A percentile compares a stretch with the other conserved stretches of the same genome.
Evolutionary conservation across 2,113 vertebrate genomes (phyloP).

Genomic region (Sturnira hondurensis): DNA sequence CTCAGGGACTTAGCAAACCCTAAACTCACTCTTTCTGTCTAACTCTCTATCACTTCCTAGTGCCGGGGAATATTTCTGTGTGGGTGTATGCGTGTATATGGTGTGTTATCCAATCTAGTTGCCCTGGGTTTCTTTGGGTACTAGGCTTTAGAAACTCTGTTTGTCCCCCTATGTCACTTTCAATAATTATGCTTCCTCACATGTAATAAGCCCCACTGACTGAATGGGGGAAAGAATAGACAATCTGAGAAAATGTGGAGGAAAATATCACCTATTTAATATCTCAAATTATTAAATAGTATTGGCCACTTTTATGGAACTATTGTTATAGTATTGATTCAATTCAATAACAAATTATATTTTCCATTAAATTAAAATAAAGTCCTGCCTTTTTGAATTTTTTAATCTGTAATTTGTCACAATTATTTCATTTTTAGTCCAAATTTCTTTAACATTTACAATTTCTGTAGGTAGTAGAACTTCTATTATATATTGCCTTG

Average conservation of each 20-base stretch:
- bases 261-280: background rate
- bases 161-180: background rate
- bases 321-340: background rate
- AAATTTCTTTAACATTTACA: slow-evolving; percentile 13
- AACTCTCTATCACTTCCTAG: background rate
- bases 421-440: slow-evolving; percentile 13
- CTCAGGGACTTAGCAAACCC: background rate
- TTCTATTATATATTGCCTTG: slow-evolving; percentile 18
- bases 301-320: slow-evolving; percentile 6
- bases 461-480: slow-evolving; percentile 22
- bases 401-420: slow-evolving; percentile 41
- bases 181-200: background rate
- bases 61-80: background rate
- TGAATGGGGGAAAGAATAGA: background rate
- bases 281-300: slow-evolving; percentile 31
- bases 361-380: slow-evolving; percentile 29
- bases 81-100: background rate
- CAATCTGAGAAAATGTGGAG: background rate
- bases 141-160: background rate
- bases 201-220: background rate
- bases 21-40: background rate
- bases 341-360: slow-evolving; percentile 9
- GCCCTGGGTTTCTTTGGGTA: background rate
- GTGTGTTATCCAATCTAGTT: background rate
- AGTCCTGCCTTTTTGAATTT: slow-evolving; percentile 3